Percentiles rank a stretch among this genome's conserved stretches.
Conservation (phyloP, 2,888 invertebrate species). For the Trachelus troglodyta region DNA sequence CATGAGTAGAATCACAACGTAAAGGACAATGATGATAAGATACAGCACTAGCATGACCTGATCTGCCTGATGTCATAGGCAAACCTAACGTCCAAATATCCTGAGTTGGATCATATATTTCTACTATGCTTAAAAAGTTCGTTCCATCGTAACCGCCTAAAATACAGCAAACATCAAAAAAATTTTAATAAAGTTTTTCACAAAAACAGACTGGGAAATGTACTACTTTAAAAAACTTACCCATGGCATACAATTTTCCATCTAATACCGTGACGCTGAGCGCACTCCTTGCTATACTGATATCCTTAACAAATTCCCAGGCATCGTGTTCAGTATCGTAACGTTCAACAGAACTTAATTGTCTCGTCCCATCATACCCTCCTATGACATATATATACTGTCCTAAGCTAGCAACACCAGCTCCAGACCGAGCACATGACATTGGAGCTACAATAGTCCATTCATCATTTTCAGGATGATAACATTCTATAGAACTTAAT, state of each 20-base stretch:
- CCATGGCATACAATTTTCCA: conserved; percentile 89
- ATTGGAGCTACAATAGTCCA: conserved; percentile 87
- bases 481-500: conserved; percentile 86
- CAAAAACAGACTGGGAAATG: conserved; percentile 1
- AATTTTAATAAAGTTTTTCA: not conserved
- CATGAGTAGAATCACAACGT: conserved; percentile 54
- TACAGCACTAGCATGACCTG: conserved; percentile 92
- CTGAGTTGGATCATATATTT: conserved; percentile 84
- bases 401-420: conserved; percentile 87
- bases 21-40: conserved; percentile 79
- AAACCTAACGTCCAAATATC: conserved; percentile 83
- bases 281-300: conserved; percentile 86
- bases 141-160: conserved; percentile 91
- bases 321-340: conserved; percentile 85
- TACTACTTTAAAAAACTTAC: conserved; percentile 65
- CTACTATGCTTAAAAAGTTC: conserved; percentile 86
- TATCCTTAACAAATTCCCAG: conserved; percentile 83
- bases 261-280: conserved; percentile 88
- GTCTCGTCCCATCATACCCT: conserved; percentile 89
- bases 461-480: conserved; percentile 91
- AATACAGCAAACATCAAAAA: conserved; percentile 37
- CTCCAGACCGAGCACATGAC: conserved; percentile 84
- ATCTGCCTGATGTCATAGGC: conserved; percentile 85
- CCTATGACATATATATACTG: conserved; percentile 94
- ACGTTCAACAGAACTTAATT: conserved; percentile 85